Conservation (phyloP, 2,113 vertebrate species). For the Zosterops lateralis region DNA sequence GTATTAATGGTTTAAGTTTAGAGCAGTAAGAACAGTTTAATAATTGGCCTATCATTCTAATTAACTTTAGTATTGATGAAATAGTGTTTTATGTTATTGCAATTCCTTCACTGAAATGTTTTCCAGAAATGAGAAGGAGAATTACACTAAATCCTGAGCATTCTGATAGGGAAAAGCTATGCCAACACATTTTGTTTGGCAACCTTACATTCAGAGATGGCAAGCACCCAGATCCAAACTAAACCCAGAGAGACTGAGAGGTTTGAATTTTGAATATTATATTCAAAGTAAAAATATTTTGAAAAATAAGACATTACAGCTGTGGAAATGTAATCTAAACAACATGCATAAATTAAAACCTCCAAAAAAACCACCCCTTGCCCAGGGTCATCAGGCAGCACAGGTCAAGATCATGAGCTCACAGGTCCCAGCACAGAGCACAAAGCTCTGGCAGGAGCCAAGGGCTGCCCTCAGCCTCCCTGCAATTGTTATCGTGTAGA, state of each 20-base stretch:
- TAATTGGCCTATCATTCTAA: background rate
- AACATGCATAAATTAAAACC: background rate
- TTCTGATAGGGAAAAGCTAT: background rate
- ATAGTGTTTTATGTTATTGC: background rate
- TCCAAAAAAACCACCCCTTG: background rate
- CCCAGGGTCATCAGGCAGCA: background rate
- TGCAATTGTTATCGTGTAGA: background rate
- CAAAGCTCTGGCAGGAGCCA: background rate
- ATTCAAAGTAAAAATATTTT: background rate
- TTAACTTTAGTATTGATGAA: background rate
- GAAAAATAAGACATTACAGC: background rate
- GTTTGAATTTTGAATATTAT: background rate
- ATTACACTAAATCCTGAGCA: background rate
- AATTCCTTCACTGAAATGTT: background rate
- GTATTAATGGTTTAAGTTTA: background rate
- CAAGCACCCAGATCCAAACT: background rate
- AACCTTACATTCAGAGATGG: background rate
- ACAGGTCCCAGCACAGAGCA: background rate
- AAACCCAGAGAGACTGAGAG: background rate
- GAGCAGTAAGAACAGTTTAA: background rate
- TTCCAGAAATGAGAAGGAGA: background rate
- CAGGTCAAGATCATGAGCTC: background rate
- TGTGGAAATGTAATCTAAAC: background rate
- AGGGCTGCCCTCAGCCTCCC: constrained; percentile 27
- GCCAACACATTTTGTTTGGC: background rate